Conservation (phyloP, 2,113 vertebrate species). For the Salvelinus fontinalis region DNA sequence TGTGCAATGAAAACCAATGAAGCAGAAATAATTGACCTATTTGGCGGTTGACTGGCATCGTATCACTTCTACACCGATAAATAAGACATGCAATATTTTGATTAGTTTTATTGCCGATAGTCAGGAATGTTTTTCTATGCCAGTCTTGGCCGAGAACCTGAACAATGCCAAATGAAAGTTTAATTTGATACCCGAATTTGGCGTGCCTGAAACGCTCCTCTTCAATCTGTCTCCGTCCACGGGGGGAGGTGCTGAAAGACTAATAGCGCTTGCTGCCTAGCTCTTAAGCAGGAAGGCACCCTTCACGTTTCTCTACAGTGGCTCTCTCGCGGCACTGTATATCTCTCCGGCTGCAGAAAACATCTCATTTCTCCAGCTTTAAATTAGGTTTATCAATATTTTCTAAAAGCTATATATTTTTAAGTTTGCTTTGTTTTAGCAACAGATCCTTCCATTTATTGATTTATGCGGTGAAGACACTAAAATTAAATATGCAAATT, state of each 20-base stretch:
- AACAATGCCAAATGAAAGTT: constrained; percentile 14
- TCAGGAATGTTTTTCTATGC: neutral
- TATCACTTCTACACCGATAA: neutral
- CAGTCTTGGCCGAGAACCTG: constrained; percentile 14
- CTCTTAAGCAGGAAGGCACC: neutral
- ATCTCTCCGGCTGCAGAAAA: neutral
- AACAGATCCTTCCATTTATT: neutral
- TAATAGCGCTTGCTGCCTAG: neutral
- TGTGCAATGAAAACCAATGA: neutral
- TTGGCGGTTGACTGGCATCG: neutral
- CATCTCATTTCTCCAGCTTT: neutral
- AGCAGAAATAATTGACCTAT: neutral
- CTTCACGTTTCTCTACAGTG: constrained; percentile 5
- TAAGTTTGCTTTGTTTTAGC: neutral
- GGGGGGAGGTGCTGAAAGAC: constrained; percentile 8
- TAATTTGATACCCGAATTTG: constrained; percentile 31
- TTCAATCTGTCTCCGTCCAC: constrained; percentile 26
- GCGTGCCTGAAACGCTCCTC: constrained; percentile 19
- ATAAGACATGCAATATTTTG: neutral
- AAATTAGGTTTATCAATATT: neutral
- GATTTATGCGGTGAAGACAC: neutral
- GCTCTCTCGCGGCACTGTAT: neutral
- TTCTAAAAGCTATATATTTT: neutral
- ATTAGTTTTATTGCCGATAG: neutral
- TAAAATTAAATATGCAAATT: constrained; percentile 9